phyloP scores from a whole-genome alignment of 2,797 vertebrate genomes.

The Cyclopterus lumpus region DNA sequence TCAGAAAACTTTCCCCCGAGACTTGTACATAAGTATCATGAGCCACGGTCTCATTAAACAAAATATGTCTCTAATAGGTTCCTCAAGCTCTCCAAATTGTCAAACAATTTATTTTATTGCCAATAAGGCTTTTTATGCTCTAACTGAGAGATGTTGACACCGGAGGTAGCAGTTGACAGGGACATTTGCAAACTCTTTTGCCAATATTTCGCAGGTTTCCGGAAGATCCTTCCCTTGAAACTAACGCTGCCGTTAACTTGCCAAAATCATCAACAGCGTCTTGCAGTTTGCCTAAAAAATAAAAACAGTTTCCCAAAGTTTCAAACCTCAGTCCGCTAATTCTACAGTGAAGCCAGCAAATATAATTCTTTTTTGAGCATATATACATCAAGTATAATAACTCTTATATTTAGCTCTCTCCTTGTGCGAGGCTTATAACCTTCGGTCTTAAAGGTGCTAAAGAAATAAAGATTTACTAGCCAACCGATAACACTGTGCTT shows the following conservation, averaged over 20 bases:
- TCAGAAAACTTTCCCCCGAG: not conserved
- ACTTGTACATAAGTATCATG: not conserved
- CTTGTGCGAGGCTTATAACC: not conserved
- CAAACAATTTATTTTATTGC: not conserved
- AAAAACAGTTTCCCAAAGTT: not conserved
- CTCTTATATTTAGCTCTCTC: not conserved
- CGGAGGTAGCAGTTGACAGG: not conserved
- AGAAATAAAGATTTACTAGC: conserved; percentile 1
- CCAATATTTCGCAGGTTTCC: not conserved
- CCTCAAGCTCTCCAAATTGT: not conserved
- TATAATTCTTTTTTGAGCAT: not conserved
- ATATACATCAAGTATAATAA: not conserved
- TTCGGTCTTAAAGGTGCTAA: no score
- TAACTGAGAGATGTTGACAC: not conserved
- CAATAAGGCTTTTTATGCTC: not conserved
- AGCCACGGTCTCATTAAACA: not conserved
- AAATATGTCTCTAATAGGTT: not conserved
- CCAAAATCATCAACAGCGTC: not conserved
- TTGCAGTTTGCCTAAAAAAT: not conserved
- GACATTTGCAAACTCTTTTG: not conserved
- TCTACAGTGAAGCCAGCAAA: not conserved
- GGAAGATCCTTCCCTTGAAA: not conserved
- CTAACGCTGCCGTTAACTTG: not conserved
- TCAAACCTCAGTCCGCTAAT: not conserved
- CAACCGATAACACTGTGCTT: not conserved